Evolutionary conservation across 2,888 invertebrate species (phyloP).

Genomic region (Ochropleura plecta): DNA sequence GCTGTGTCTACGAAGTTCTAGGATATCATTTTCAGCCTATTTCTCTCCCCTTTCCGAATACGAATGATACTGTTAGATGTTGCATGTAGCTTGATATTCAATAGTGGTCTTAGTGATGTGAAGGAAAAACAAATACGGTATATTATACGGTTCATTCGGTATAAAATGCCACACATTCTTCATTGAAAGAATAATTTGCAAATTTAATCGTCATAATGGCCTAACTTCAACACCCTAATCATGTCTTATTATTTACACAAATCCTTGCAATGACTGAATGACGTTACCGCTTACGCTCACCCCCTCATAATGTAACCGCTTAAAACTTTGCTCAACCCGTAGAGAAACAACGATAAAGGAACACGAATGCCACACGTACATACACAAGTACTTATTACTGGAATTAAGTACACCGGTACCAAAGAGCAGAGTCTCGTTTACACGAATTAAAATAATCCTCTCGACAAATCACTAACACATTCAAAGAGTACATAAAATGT

Average conservation of each 20-base stretch:
- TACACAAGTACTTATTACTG: slow-evolving; percentile 50
- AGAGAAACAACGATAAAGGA: slow-evolving; percentile 49
- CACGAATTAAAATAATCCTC: slow-evolving; percentile 67
- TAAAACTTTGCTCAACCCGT: slow-evolving; percentile 47
- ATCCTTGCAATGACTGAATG: slow-evolving; percentile 16
- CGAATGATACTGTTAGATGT: not conserved
- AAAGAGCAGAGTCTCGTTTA: slow-evolving; percentile 56
- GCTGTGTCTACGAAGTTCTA: not conserved
- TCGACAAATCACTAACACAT: slow-evolving; percentile 70
- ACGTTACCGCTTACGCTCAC: slow-evolving; percentile 16
- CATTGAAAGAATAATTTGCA: not conserved
- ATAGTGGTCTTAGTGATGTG: no score
- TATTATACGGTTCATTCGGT: no score
- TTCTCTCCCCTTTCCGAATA: not conserved
- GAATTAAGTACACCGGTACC: slow-evolving; percentile 53
- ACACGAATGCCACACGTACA: slow-evolving; percentile 50
- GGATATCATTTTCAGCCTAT: not conserved
- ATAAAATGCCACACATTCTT: not conserved
- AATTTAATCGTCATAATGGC: not conserved
- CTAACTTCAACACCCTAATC: slow-evolving; percentile 4
- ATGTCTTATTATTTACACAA: slow-evolving; percentile 22
- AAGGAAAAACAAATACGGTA: no score
- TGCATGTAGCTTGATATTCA: not conserved
- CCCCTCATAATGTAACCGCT: slow-evolving; percentile 40
- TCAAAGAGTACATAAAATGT: slow-evolving; percentile 71